Evolutionary conservation across 64 coral and sea anemone species (phyloP), one percentile per base, ranked within the genome.

Genomic region (Pachyseris speciosa): DNA sequence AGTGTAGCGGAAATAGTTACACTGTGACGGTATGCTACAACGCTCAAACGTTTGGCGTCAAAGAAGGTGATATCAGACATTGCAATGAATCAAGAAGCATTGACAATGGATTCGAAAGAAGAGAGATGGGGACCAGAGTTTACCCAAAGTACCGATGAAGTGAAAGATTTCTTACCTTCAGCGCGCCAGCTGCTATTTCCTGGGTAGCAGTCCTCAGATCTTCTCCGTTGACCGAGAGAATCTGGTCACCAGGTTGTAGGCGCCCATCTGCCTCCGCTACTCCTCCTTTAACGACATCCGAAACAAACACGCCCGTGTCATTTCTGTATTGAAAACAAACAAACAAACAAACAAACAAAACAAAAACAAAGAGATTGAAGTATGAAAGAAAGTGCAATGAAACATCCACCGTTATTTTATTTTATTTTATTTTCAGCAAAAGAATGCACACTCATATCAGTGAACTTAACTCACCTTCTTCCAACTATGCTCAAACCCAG

Each of bases 401-500:
- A n/a, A n/a, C n/a, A n/a, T n/a, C n/a, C n/a, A n/a, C n/a, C n/a
- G n/a, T n/a, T n/a, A n/a, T n/a, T n/a, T n/a, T n/a, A n/a, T n/a
- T n/a, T n/a, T n/a, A n/a, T n/a, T n/a, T n/a, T n/a, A n/a, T n/a
- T 64, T 50, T 37, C 80, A 63, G 36, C 80, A 22, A 11, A 32
- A 38, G 80, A 22, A 38, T 2, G 20, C 26, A n/a, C n/a, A 30
- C 30, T n/a, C n/a, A n/a, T n/a, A 24, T 26, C 4, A 45, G 4
- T 45, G 4, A 45, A 45, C 43, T 45, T 45, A 45, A 45, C 22
- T 51, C 42, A 98, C 96, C 92, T 91, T 84, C 96, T 94, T 40
- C 92, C 96, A 22, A 98, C 96, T 13, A 98, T 98, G 71, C 96
- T 98, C 28, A 98, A 41, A 34, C 96, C 96, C 16, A 98, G 92